Base-by-base conservation (phyloP, 92 coral and sea anemone genomes). In the Palythoa grandis region DNA sequence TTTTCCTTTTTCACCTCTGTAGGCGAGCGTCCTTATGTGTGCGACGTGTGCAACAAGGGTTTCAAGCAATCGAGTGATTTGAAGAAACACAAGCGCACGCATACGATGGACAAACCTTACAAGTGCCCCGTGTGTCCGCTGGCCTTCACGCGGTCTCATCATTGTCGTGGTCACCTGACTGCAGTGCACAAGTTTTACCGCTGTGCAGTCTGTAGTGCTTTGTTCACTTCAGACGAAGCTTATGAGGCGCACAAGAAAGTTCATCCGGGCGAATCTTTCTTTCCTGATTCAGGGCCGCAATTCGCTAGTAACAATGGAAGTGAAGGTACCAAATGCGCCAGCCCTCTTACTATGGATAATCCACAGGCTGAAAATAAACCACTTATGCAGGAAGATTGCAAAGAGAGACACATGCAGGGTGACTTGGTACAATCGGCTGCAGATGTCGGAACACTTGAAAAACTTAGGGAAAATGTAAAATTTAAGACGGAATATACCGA, bases 31-130 rank as follows among this genome's bases (percentile, higher is more conserved):
- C 99, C 99, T 25, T 96, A 93, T 89, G 88, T 95, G 48, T 96
- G 98, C 77, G 97, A 91, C 19, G 91, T 95, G 15, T 96, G 99
- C 60, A 93, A 95, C 56, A 95, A 95, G 43, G 99, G 99, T 22
- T 96, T 96, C 85, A 96, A 96, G 73, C 99, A 96, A 70, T 96
- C 99, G 50, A 96, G 98, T 85, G 99, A 96, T 89, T 87, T 96
- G 76, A 96, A 96, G 84, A 96, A 95, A 63, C 99, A 96, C 89
- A 91, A 96, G 6, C 96, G 96, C 22, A 96, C 99, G 1, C 99
- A 96, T 87, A 94, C 94, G 65, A 70, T 94, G 92, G 98, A 91
- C 86, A 96, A 96, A 79, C 93, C 95, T 11, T 96, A 90, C 90
- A 94, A 96, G 89, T 96, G 98, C 53, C 95, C 95, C 12, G 84